These are phyloP conservation scores for Euphydryas editha DNA, from an alignment of 2,888 invertebrate species.

Conservation along the genomic window DNA sequence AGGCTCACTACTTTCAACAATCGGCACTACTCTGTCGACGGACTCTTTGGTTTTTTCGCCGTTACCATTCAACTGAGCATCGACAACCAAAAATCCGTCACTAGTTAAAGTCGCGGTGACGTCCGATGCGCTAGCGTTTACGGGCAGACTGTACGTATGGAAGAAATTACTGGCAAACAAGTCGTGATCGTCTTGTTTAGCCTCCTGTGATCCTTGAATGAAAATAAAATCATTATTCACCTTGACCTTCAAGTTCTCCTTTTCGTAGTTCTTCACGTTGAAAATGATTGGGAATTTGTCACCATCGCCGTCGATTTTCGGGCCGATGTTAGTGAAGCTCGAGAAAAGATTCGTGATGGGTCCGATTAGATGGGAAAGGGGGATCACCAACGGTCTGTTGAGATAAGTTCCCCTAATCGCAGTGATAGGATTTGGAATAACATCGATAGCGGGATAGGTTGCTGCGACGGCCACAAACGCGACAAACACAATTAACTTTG, in stretches of 20 bases:
- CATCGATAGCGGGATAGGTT: constrained; percentile 65
- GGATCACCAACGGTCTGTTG: too few relatives aligned
- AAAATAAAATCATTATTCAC: constrained; percentile 71
- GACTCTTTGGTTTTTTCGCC: constrained; percentile 50
- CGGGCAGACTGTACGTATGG: constrained; percentile 74
- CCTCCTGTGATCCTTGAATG: constrained; percentile 72
- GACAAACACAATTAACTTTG: constrained; percentile 65
- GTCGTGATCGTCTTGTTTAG: constrained; percentile 67
- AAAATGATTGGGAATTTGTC: constrained; percentile 68
- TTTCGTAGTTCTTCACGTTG: constrained; percentile 71
- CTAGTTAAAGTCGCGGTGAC: constrained; percentile 63
- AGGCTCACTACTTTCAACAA: constrained; percentile 61
- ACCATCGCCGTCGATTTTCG: constrained; percentile 62
- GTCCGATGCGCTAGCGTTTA: constrained; percentile 64
- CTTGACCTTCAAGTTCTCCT: constrained; percentile 71
- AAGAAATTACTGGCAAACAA: constrained; percentile 76
- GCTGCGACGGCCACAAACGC: constrained; percentile 63
- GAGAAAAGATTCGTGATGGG: constrained; percentile 77
- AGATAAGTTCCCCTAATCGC: too few relatives aligned
- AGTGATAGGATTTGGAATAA: constrained; percentile 56
- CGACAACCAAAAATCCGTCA: constrained; percentile 66
- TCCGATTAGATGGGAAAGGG: constrained; percentile 67
- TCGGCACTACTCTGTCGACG: constrained; percentile 64
- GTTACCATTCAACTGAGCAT: constrained; percentile 58
- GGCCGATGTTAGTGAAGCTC: constrained; percentile 75